Evolutionary conservation across 2,113 vertebrate genomes (phyloP), one percentile per base, ranked within the genome.

Genomic region (Hiodon tergisus): DNA sequence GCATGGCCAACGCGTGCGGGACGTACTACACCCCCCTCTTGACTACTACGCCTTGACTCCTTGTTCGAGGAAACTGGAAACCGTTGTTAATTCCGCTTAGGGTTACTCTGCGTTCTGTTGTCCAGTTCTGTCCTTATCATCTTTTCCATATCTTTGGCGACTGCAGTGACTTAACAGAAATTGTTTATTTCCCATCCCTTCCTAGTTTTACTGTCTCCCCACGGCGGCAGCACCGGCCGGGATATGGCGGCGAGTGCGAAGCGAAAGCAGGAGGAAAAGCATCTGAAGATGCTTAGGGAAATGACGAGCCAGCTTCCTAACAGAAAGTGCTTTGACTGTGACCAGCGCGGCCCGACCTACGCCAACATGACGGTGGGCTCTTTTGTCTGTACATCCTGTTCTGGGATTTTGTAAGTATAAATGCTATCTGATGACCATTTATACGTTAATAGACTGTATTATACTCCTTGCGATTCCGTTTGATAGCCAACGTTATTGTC

Each of bases 271-370:
- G 96, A 98, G 94, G 96, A 98, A 90, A 98, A 97, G 89, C 95
- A 98, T 93, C 93, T 97, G 91, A 98, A 97, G 91, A 92, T 98
- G 92, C 92, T 98, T 82, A 88, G 96, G 88, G 95, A 97, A 90
- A 97, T 98, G 95, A 97, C 95, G 81, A 95, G 95, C 90, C 92
- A 96, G 81, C 87, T 91, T 81, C 94, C 91, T 85, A 98, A 98
- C 88, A 93, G 96, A 90, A 96, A 96, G 93, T 98, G 96, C 90
- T 98, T 96, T 85, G 95, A 98, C 92, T 98, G 96, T 85, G 95
- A 97, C 85, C 96, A 98, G 87, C 94, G 96, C 87, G 96, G 96
- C 92, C 96, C 96, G 77, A 98, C 96, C 89, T 98, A 98, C 83
- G 94, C 94, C 91, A 94, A 98, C 88, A 96, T 97, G 95, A 97